Conservation (phyloP, 2,113 vertebrate genomes). For the Halcyon senegalensis region DNA sequence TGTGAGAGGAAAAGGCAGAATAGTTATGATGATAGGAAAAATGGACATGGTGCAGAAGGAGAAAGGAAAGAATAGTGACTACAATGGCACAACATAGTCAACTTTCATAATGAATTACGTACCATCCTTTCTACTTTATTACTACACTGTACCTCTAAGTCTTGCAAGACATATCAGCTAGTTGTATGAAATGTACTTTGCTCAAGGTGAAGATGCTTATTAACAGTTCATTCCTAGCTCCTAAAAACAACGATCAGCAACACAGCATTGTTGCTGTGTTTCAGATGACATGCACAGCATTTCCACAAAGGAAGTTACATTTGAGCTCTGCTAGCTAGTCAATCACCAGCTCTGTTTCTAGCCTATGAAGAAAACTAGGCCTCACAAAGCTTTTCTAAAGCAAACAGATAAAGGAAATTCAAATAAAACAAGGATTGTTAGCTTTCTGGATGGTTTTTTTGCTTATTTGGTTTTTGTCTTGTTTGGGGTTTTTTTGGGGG, state of each 20-base stretch:
- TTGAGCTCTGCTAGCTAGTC: neutral
- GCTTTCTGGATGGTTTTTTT: neutral
- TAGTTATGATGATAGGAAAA: neutral
- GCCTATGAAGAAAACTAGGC: neutral
- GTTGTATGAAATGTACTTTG: neutral
- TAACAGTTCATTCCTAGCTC: neutral
- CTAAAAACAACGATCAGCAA: neutral
- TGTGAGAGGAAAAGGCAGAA: neutral
- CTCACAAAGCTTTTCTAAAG: neutral
- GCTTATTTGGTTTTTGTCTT: neutral
- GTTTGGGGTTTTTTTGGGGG: neutral
- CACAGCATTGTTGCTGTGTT: neutral
- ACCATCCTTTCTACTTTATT: neutral
- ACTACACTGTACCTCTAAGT: accelerated
- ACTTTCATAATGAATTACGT: neutral
- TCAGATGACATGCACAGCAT: neutral
- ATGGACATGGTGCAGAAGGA: neutral
- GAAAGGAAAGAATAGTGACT: neutral
- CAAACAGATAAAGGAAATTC: neutral
- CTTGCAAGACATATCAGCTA: neutral
- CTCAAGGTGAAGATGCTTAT: neutral
- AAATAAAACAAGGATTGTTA: neutral
- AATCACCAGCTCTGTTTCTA: neutral
- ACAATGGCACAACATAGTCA: neutral
- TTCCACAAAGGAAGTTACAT: neutral